Evolutionary conservation across 23 tunicate species (phyloP).

Genomic region (Ascidia mentula): DNA sequence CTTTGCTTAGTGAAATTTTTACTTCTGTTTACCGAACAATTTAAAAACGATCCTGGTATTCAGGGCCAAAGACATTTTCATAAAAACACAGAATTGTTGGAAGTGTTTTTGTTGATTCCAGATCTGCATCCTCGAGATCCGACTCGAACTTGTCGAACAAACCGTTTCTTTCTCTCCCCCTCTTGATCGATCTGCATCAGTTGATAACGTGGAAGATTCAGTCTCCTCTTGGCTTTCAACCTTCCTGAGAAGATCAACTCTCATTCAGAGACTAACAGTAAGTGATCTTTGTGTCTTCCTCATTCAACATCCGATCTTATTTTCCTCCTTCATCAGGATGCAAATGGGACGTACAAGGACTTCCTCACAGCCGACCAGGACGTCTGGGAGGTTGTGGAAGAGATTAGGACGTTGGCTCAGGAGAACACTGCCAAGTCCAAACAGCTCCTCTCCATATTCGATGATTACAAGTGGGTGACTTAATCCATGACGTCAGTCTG

Average conservation of each 20-base stretch:
- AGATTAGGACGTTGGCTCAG: constrained; percentile 46
- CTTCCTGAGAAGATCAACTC: constrained; percentile 59
- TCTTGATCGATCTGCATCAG: constrained; percentile 86
- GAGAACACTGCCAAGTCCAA: constrained; percentile 67
- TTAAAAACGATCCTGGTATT: no score
- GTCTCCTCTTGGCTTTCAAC: constrained; percentile 58
- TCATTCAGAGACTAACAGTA: constrained; percentile 75
- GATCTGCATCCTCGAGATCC: constrained; percentile 59
- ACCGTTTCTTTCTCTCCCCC: constrained; percentile 90
- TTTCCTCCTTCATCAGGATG: constrained; percentile 42
- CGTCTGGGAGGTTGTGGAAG: constrained; percentile 67
- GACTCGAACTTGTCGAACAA: constrained; percentile 85
- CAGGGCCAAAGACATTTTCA: no score
- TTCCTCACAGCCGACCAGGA: constrained; percentile 68
- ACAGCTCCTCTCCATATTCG: constrained; percentile 68
- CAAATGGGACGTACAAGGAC: constrained; percentile 56
- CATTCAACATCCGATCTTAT: no score
- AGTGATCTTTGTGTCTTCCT: constrained; percentile 7
- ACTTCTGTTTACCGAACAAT: no score
- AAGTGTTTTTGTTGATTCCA: no score
- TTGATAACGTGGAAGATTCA: constrained; percentile 86
- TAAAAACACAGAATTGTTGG: no score
- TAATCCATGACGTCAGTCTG: not conserved
- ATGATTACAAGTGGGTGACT: constrained; percentile 74
- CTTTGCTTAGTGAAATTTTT: no score